Evolutionary conservation across 2,888 invertebrate species (phyloP), one percentile per base, ranked within the genome.

Genomic region (Drosophila stalkeri): DNA sequence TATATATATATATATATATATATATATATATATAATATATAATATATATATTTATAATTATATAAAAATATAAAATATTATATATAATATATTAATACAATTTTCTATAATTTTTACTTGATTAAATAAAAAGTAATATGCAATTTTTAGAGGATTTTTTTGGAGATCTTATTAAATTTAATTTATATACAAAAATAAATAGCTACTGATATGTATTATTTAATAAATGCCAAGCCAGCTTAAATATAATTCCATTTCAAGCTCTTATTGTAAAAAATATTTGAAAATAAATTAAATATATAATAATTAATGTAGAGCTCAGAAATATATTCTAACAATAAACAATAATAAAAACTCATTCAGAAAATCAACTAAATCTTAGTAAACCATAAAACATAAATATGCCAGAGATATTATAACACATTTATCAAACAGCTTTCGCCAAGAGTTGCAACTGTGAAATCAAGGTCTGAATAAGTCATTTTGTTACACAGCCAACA

Each of bases 381-480:
- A 49, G 31, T 31, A 47, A 31, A 16, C 0, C 47, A 47, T n/a
- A 31, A 49, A 8, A 2, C 18, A 33, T 18, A 51, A 33, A 51
- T 18, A 18, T 33, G n/a, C 18, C 31, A n/a, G n/a, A 11, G 5
- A 12, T 51, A 51, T 51, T 12, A 33, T 9, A n/a, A 18, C n/a
- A 51, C 12, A 18, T 33, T 18, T 39, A 49, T 37, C 39, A 39
- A 49, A 39, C 49, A 18, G 27, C 27, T 60, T 35, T 31, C 23
- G 46, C 33, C 66, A 16, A 18, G 20, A 63, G 47, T 11, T 51
- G 16, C 4, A 64, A 49, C 68, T 64, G 64, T 54, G 49, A 79
- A 69, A 62, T 46, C 69, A 52, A 57, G 49, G 41, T 33, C 31
- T 52, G 51, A 55, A 55, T 60, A 49, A 51, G 59, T 60, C 31